Evolutionary conservation across 1,140 invertebrate species (phyloP), one percentile per base, ranked within the genome.

Genomic region (Branchinecta lindahli): DNA sequence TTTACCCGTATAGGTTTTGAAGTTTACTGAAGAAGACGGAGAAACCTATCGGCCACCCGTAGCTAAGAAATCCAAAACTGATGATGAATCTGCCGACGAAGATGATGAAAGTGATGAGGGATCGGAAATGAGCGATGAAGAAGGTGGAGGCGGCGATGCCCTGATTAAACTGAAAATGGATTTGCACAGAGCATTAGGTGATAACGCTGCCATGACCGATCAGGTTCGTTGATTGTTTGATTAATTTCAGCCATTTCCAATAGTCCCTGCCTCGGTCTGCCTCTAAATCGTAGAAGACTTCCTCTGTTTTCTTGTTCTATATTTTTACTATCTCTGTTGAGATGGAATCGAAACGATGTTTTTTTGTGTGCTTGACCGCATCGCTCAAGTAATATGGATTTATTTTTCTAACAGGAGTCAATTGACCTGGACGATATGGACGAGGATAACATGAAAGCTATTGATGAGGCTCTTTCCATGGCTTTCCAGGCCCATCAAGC

Each of bases 111-210:
- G 71, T 44, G 75, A 76, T 44, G 70, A 71, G 12, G 76, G 75
- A 44, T 66, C 68, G 20, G 72, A 74, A 66, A 73, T 74, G 7
- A 73, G 75, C 18, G 72, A 73, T 46, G 74, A 71, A 68, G 74
- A 76, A 12, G 73, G 73, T 21, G 71, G 81, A 74, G 83, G 86
- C 69, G 82, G 84, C 72, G 86, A 84, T 67, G 81, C 82, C 12
- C 85, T 83, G 21, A 86, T 89, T 74, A 83, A 85, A 74, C 75
- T 88, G 21, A 80, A 84, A 52, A 70, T 72, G 68, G 61, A 70
- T 46, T 67, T 74, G 8, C 65, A 73, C 21, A 71, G 61, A 21
- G 74, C 74, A 20, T 67, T 74, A 12, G 77, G 77, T 10, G 73
- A 75, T 33, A 73, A 73, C 44, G 77, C 75, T 8, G 76, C 65